Percentiles rank a stretch among this genome's conserved stretches.
These are phyloP conservation scores for Ailuropoda melanoleuca DNA, from an alignment of 2,113 vertebrate species.

Conservation along the genomic window DNA sequence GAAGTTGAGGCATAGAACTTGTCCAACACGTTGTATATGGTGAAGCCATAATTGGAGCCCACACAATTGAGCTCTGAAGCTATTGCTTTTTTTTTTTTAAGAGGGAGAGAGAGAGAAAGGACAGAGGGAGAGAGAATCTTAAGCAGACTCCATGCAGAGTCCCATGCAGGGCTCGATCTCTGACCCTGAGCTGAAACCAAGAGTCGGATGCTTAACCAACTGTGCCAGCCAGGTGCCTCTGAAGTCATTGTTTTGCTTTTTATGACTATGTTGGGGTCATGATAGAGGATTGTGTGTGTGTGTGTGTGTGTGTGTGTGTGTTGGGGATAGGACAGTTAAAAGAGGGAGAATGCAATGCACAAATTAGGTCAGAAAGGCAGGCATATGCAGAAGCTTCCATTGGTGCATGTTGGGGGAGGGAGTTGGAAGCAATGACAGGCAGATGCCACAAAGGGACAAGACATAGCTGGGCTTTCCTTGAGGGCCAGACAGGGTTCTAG, in stretches of 20 bases:
- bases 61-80: neutral
- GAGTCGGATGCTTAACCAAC: no score
- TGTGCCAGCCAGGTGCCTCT: neutral
- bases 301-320: neutral
- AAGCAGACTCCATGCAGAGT: no score
- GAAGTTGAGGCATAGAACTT: neutral
- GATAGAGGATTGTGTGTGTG: neutral
- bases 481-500: neutral
- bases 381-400: neutral
- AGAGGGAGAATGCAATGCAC: neutral
- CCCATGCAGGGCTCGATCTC: no score
- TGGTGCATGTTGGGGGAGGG: neutral
- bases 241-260: neutral
- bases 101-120: no score
- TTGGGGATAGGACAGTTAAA: neutral
- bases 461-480: neutral
- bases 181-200: no score
- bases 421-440: neutral
- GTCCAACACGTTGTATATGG: neutral
- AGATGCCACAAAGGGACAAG: neutral
- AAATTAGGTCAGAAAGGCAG: constrained; percentile 9
- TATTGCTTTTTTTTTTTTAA: neutral
- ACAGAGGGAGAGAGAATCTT: no score
- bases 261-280: neutral
- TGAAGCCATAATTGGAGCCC: neutral